These are phyloP conservation scores for Microdon myrmicae DNA, from an alignment of 2,888 invertebrate species.

Conservation along the genomic window DNA sequence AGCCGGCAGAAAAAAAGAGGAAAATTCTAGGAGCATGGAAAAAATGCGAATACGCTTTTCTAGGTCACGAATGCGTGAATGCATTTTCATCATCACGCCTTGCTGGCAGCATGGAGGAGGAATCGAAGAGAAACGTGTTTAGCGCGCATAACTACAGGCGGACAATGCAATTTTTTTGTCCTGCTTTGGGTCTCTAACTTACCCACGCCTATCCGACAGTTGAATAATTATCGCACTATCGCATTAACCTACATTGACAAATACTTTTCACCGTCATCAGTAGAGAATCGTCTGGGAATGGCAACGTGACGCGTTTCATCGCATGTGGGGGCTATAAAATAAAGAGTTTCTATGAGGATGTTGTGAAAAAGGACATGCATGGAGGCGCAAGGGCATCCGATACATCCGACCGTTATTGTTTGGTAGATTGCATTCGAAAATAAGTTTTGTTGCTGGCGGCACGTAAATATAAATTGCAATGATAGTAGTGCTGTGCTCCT, in stretches of 20 bases:
- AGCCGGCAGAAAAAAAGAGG: not conserved
- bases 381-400: too few species aligned
- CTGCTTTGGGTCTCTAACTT: constrained; percentile 28
- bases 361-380: too few species aligned
- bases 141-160: constrained; percentile 41
- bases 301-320: too few species aligned
- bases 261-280: constrained; percentile 27
- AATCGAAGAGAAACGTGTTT: constrained; percentile 9
- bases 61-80: constrained; percentile 51
- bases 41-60: constrained; percentile 39
- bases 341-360: too few species aligned
- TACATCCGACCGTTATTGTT: too few species aligned
- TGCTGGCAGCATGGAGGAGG: constrained; percentile 13
- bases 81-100: constrained; percentile 40
- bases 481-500: too few species aligned
- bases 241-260: constrained; percentile 46
- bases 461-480: too few species aligned
- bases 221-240: constrained; percentile 52
- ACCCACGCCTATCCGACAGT: constrained; percentile 49
- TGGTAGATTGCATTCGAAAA: too few species aligned
- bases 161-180: constrained; percentile 28
- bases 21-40: constrained; percentile 29
- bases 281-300: too few species aligned
- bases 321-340: too few species aligned
- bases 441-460: too few species aligned